Evolutionary conservation across 2,888 invertebrate species (phyloP).

Genomic region (Pogonocherus hispidulus): DNA sequence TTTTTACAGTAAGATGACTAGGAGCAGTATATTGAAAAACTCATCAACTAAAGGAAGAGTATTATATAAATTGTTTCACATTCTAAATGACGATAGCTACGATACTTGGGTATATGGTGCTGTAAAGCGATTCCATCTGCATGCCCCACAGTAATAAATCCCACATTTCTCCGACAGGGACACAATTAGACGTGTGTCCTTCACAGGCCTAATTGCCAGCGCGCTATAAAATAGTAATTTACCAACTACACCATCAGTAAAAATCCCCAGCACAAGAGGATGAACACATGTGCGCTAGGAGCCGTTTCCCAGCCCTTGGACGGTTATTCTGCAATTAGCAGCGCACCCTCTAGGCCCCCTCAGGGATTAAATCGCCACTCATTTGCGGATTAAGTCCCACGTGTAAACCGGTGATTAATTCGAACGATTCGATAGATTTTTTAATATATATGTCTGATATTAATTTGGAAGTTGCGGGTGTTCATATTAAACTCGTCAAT

Average conservation of each 20-base stretch:
- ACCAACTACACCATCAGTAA: constrained; percentile 39
- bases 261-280: constrained; percentile 33
- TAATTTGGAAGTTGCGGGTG: too few relatives aligned
- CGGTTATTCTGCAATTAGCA: constrained; percentile 57
- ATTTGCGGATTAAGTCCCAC: constrained; percentile 51
- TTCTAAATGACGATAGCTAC: too few relatives aligned
- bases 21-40: too few relatives aligned
- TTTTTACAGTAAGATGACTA: too few relatives aligned
- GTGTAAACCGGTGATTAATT: constrained; percentile 44
- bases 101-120: too few relatives aligned
- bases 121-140: neutral
- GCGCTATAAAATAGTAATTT: constrained; percentile 44
- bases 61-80: too few relatives aligned
- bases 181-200: neutral
- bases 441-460: constrained; percentile 1
- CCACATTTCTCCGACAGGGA: neutral
- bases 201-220: constrained; percentile 30
- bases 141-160: neutral
- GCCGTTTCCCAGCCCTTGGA: constrained; percentile 47
- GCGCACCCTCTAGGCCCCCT: constrained; percentile 39
- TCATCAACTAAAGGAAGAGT: too few relatives aligned
- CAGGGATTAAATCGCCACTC: constrained; percentile 48
- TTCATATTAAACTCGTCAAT: too few relatives aligned
- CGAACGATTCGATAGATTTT: neutral
- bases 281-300: constrained; percentile 40